Evolutionary conservation across 2,113 vertebrate species (phyloP), one percentile per base, ranked within the genome.

Genomic region (Calyptommatus sinebrachiatus): DNA sequence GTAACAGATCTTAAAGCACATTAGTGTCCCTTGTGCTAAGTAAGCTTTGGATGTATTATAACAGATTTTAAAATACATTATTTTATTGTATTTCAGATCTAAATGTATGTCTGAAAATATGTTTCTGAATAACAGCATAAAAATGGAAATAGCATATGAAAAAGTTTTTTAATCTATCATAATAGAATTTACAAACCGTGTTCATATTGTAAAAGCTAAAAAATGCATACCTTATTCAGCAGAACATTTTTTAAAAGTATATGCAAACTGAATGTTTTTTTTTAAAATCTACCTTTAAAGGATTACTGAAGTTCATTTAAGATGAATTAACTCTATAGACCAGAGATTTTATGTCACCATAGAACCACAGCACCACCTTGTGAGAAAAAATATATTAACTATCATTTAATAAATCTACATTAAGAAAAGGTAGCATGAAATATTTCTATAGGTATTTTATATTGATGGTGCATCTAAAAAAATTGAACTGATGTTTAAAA

Each of bases 331-430:
- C 78, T 75, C 57, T 86, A 71, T 78, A 28, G 29, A 5, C 35
- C 35, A 12, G 45, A 80, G 67, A 85, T 48, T 81, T 88, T 48
- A 65, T 88, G 78, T 31, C 88, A 76, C 24, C 57, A 48, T 91
- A 91, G 93, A 94, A 87, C 93, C 92, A 95, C 90, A 95, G 91
- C 84, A 91, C 94, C 94, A 95, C 93, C 94, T 95, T 93, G 92
- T 95, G 94, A 93, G 18, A 77, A 77, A 22, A 77, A 69, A 62
- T 11, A 6, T 78, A 63, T 71, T 77, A 76, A 16, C 72, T 18
- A 75, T 76, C 65, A 57, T 57, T 3, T 69, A 82, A 3, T 63
- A 35, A 29, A 1, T 62, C 76, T 62, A 28, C 65, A 29, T 68
- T 26, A 81, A 5, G 2, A 63, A 29, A 68, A 69, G 57, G n/a